Percentiles rank a stretch among this genome's conserved stretches.
phyloP scores from a whole-genome alignment of 2,797 vertebrate genomes.

The Hyperoplus immaculatus region DNA sequence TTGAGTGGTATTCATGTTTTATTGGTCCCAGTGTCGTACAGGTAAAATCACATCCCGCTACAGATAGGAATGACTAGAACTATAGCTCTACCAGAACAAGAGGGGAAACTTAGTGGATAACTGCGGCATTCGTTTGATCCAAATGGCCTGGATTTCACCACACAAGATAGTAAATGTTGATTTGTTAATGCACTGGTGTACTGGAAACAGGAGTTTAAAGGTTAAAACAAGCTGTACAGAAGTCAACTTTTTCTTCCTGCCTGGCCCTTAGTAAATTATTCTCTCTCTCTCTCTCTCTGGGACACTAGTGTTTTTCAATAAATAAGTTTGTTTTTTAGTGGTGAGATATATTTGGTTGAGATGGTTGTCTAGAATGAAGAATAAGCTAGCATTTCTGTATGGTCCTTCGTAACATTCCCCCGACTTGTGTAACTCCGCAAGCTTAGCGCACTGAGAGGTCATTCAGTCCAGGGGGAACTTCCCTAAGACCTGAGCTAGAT shows the following conservation, averaged over 20 bases:
- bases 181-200: background rate
- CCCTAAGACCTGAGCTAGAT: background rate
- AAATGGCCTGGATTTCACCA: background rate
- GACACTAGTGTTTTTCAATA: background rate
- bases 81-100: constrained; percentile 32
- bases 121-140: constrained; percentile 6
- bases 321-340: background rate
- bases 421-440: too few relatives aligned
- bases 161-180: background rate
- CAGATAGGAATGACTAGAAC: constrained; percentile 28
- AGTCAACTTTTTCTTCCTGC: background rate
- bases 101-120: background rate
- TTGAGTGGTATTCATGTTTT: constrained; percentile 29
- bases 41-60: constrained; percentile 24
- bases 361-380: too few relatives aligned
- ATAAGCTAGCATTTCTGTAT: too few relatives aligned
- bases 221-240: background rate
- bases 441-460: background rate
- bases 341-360: too few relatives aligned
- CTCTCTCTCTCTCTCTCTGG: background rate
- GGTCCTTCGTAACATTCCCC: too few relatives aligned
- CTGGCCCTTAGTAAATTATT: background rate
- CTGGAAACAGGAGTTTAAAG: background rate
- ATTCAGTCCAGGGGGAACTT: too few relatives aligned
- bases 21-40: constrained; percentile 50